Evolutionary conservation across 1,140 invertebrate species (phyloP).

Genomic region (Mamestra configurata): DNA sequence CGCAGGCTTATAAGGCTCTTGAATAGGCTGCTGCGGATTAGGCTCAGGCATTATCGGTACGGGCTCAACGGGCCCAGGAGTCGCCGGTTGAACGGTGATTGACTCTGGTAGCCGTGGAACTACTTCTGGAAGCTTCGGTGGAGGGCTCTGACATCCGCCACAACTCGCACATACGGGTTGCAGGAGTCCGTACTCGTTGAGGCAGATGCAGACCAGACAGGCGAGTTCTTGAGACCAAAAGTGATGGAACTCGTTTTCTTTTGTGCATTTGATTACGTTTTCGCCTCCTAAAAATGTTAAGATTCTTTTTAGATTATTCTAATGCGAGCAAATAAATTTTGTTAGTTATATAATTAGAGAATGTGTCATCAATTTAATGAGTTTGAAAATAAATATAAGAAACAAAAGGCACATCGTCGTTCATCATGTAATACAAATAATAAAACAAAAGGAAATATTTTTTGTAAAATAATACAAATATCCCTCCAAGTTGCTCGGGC

Average conservation of each 20-base stretch:
- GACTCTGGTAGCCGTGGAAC: slow-evolving; percentile 46
- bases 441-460: no score
- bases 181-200: slow-evolving; percentile 57
- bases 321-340: background rate
- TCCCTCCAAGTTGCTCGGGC: no score
- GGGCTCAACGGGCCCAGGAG: background rate
- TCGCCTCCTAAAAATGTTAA: slow-evolving; percentile 56
- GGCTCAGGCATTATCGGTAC: slow-evolving; percentile 8
- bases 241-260: slow-evolving; percentile 62
- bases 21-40: background rate
- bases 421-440: no score
- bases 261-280: slow-evolving; percentile 54
- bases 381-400: no score
- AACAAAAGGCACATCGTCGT: no score
- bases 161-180: slow-evolving; percentile 69
- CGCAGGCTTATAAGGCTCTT: background rate
- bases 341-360: no score
- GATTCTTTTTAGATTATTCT: background rate
- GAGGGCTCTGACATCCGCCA: slow-evolving; percentile 53
- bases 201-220: slow-evolving; percentile 72
- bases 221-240: slow-evolving; percentile 48
- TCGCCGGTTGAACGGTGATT: slow-evolving; percentile 31
- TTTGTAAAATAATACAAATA: no score
- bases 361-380: no score
- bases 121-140: background rate